Evolutionary conservation across 2,797 vertebrate genomes (phyloP), one percentile per base, ranked within the genome.

Genomic region (Tadarida brasiliensis): DNA sequence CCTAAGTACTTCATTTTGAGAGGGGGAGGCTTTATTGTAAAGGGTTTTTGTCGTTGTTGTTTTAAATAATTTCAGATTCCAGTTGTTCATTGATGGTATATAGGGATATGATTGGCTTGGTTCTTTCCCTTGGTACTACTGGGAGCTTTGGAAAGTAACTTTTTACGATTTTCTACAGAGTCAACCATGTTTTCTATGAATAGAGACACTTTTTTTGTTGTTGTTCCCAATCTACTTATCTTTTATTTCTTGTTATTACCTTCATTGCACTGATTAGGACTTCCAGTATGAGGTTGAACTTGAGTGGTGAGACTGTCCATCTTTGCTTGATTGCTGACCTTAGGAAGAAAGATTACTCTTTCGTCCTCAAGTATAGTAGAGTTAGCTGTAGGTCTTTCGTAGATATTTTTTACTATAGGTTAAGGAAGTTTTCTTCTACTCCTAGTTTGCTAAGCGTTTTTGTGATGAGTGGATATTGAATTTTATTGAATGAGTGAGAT

Each of bases 401-500:
- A 65, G 11, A 28, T 59, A 24, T 2, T 83, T 16, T 65, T 84
- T 88, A 44, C 87, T 71, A 94, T 65, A 90, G 35, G 9, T 81
- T 87, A 65, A 81, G 39, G 49, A 83, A 47, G 2, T 93, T 74
- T 80, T n/a, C 57, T 92, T 67, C 22, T 90, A 54, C 59, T 76
- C 26, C 33, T 86, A 57, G 65, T 74, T 86, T 92, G 20, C 63
- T 89, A 17, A 63, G 74, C 80, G 5, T 82, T 96, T 93, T 92
- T 47, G 63, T 91, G n/a, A 49, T 90, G 35, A 95, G 19, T 93
- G 47, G 30, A 63, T 81, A 44, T 80, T 94, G 73, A 88, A 51
- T 93, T 91, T 94, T 94, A 17, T 91, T 86, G 68, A 95, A 57
- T 82, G 22, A 49, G n/a, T 93, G 57, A 94, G 56, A 22, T 67